Base-by-base conservation (phyloP, 2,888 invertebrate species). In the Serrognathus titanus region DNA sequence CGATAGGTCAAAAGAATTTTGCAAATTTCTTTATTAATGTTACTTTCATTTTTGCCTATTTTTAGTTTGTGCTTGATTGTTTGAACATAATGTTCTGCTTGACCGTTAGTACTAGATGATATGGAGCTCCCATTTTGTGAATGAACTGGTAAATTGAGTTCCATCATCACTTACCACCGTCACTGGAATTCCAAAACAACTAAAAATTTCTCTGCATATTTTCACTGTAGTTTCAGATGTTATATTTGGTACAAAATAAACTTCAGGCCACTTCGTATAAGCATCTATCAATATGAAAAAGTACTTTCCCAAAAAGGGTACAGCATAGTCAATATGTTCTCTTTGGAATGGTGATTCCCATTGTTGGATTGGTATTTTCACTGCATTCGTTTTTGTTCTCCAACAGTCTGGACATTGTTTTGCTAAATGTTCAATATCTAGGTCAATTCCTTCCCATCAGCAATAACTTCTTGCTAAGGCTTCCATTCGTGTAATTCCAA, bases 121-220 rank as follows among this genome's bases (percentile, higher is more conserved):
- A 61, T 8, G 59, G 59, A 40, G 61, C 59, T 11, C 36, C 46
- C 24, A 50, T 38, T 47, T 53, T 58, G 24, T 62, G 52, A 39
- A 16, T 35, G 57, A 48, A 20, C 66, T 68, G 11, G 58, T 60
- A 57, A 69, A 68, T 20, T 59, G 53, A 2, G 61, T 57, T 11
- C 66, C 68, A 45, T 69, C 69, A 53, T 67, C 69, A 1, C 65
- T 65, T 10, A 68, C 65, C 2, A 69, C 46, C 2, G 31, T 40
- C 10, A 58, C 58, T 11, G 68, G 69, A 10, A 71, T 57, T 0
- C 69, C 67, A 63, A 66, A 67, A 39, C 63, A 60, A 39, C 64
- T 55, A 66, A 66, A 66, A n/a, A 55, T 53, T 41, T 45, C 35
- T 50, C 52, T 46, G 12, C 53, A 52, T 39, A 43, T 63, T 45